Conservation (phyloP, 2,888 invertebrate species). For the Drosophila quinaria region DNA sequence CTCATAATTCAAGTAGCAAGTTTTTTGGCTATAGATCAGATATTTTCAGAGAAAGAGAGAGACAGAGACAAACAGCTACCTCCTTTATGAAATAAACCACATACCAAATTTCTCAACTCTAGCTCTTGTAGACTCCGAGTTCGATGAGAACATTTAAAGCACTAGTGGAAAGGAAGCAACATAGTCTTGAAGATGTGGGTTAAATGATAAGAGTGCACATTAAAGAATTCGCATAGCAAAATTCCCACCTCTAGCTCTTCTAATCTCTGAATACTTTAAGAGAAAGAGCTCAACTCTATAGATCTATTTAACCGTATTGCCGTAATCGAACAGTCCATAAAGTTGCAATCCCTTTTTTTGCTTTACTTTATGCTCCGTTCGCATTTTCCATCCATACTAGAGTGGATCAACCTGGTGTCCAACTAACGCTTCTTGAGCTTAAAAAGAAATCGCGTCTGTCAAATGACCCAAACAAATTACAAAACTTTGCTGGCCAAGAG, state of each 20-base stretch:
- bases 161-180: no score
- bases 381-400: background rate
- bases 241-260: background rate
- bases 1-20: no score
- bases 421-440: slow-evolving; percentile 31
- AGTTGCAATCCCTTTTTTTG: background rate
- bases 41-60: no score
- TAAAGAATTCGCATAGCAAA: background rate
- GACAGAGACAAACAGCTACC: no score
- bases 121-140: no score
- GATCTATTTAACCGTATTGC: background rate
- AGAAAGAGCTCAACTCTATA: background rate
- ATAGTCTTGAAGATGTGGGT: no score
- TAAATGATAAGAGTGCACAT: no score
- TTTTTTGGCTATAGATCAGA: no score
- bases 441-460: slow-evolving; percentile 60
- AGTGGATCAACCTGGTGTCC: slow-evolving; percentile 18
- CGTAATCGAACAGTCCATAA: background rate
- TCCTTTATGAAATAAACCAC: no score
- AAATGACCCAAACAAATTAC: slow-evolving; percentile 72
- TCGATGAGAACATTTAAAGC: no score
- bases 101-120: no score
- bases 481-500: slow-evolving; percentile 58
- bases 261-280: background rate
- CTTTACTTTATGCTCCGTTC: slow-evolving; percentile 5